phyloP scores from a whole-genome alignment of 2,888 invertebrate genomes.

The Spicauda simplicius region DNA sequence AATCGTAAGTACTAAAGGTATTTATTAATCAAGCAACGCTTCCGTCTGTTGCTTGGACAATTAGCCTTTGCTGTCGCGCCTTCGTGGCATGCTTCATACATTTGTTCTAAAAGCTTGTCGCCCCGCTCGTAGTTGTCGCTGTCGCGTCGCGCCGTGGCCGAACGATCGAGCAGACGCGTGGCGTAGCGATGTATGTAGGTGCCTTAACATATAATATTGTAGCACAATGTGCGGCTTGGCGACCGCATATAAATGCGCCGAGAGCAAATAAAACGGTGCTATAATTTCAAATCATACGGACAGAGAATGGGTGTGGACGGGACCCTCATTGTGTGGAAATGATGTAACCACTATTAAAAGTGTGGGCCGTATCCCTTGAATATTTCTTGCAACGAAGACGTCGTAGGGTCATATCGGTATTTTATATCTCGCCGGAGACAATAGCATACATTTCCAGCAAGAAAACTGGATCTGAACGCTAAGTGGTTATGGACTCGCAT shows the following conservation, averaged over 20 bases:
- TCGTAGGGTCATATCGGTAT: constrained; percentile 83
- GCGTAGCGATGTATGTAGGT: constrained; percentile 64
- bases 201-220: constrained; percentile 78
- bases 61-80: too few species aligned
- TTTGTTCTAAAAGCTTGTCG: too few species aligned
- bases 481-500: constrained; percentile 69
- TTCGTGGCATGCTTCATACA: too few species aligned
- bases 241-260: constrained; percentile 82
- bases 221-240: constrained; percentile 77
- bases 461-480: constrained; percentile 74
- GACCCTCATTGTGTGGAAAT: constrained; percentile 85
- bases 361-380: constrained; percentile 84
- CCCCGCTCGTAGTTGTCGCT: too few species aligned
- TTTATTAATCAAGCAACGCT: too few species aligned
- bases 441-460: constrained; percentile 80
- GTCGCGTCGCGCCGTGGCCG: too few species aligned
- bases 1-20: too few species aligned
- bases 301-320: constrained; percentile 85
- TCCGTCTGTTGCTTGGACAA: too few species aligned
- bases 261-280: constrained; percentile 85
- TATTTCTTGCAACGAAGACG: constrained; percentile 84
- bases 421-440: constrained; percentile 82
- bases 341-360: constrained; percentile 85
- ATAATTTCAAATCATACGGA: constrained; percentile 86
- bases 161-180: constrained; percentile 17